phyloP scores from a whole-genome alignment of 2,888 invertebrate genomes.

The Xestobium rufovillosum region DNA sequence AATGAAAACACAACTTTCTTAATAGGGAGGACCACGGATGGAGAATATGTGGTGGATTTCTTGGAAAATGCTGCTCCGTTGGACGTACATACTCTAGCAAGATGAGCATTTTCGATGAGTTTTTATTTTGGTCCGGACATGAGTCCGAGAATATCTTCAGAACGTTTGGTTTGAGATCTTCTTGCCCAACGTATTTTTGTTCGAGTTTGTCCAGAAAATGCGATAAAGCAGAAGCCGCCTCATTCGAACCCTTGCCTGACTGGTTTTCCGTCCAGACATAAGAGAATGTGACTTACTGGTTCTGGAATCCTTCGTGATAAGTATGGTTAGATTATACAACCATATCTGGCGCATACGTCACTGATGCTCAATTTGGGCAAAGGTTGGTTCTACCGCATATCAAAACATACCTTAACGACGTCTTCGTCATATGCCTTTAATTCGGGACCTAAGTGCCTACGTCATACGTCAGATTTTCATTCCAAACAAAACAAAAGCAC shows the following conservation, averaged over 20 bases:
- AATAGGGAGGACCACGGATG: too few species aligned
- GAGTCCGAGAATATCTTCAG: constrained; percentile 19
- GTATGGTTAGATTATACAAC: constrained; percentile 23
- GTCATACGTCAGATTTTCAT: too few species aligned
- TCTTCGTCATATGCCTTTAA: too few species aligned
- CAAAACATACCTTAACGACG: too few species aligned
- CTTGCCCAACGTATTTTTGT: constrained; percentile 1
- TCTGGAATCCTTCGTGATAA: constrained; percentile 9
- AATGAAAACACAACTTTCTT: too few species aligned
- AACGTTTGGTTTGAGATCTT: constrained; percentile 5
- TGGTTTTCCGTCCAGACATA: constrained; percentile 20
- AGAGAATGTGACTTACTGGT: constrained; percentile 9
- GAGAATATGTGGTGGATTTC: too few species aligned
- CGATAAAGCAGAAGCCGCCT: constrained; percentile 15
- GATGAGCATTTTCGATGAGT: constrained; percentile 17
- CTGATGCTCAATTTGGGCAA: constrained; percentile 20
- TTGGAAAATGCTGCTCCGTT: constrained; percentile 8
- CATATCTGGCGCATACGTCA: constrained; percentile 22
- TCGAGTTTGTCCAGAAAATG: constrained; percentile 8
- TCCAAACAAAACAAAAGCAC: too few species aligned
- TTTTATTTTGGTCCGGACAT: constrained; percentile 24
- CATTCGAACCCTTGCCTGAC: constrained; percentile 17
- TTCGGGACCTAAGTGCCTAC: too few species aligned
- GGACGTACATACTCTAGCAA: constrained; percentile 12
- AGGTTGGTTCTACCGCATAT: too few species aligned